Conservation (phyloP, 2,888 invertebrate species). For the Eumacrocentrus americanus region DNA sequence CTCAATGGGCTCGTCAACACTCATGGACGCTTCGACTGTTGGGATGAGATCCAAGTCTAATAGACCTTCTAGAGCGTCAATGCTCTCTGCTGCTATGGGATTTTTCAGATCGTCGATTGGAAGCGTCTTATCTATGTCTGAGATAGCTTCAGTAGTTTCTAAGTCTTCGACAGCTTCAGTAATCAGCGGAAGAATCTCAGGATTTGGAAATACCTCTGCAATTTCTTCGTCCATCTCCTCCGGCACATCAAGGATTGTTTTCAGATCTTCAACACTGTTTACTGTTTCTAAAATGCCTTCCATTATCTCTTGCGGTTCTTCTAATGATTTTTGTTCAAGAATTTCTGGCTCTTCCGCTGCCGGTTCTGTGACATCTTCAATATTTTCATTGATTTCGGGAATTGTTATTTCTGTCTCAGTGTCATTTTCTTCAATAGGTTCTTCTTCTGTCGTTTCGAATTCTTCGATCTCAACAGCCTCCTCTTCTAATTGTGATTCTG, state of each 20-base stretch:
- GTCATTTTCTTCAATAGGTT: conserved; percentile 29
- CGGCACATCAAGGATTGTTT: no score
- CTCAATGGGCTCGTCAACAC: neutral
- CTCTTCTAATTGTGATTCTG: neutral
- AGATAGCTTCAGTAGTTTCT: conserved; percentile 18
- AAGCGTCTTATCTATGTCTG: conserved; percentile 38
- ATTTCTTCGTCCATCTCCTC: neutral
- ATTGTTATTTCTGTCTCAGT: no score
- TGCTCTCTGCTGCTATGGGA: neutral
- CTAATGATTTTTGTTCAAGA: neutral
- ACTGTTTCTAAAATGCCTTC: conserved; percentile 1
- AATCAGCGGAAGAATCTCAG: neutral
- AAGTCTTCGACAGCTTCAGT: neutral
- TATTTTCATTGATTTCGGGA: no score
- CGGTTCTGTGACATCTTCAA: neutral
- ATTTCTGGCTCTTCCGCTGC: neutral
- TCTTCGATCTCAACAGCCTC: conserved; percentile 25
- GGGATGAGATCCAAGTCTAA: neutral
- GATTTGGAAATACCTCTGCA: neutral
- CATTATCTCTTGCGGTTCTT: neutral
- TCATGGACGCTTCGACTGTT: neutral
- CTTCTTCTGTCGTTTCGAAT: conserved; percentile 25
- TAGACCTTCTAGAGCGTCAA: neutral
- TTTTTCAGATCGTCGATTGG: conserved; percentile 36
- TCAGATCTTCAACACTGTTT: neutral